Conservation (phyloP, 2,113 vertebrate species). For the Dromaius novaehollandiae region DNA sequence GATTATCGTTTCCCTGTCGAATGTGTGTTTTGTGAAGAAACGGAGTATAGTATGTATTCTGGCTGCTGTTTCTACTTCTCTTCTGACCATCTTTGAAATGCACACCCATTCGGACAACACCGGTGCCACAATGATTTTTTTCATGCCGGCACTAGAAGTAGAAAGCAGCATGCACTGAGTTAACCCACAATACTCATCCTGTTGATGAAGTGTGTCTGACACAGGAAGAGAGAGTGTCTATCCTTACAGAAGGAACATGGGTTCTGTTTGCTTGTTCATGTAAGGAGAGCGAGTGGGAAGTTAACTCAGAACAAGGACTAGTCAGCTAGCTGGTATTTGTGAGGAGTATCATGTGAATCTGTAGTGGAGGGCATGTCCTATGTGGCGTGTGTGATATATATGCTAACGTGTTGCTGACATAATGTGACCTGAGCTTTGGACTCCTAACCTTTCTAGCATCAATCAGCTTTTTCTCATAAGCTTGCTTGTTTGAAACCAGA, state of each 20-base stretch:
- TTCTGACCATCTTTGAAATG: neutral
- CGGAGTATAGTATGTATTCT: neutral
- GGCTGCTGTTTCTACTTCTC: neutral
- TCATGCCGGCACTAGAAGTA: neutral
- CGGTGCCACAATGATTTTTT: slow-evolving; percentile 39
- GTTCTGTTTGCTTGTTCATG: neutral
- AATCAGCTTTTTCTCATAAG: neutral
- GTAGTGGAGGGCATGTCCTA: neutral
- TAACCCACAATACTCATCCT: neutral
- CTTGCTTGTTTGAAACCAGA: neutral
- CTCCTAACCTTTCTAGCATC: neutral
- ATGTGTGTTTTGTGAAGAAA: slow-evolving; percentile 26
- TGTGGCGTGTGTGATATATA: neutral
- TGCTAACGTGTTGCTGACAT: neutral
- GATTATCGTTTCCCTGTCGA: slow-evolving; percentile 68
- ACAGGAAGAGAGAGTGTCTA: neutral
- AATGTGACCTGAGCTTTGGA: neutral
- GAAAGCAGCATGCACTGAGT: neutral
- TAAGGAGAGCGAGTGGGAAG: neutral
- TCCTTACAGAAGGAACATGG: neutral
- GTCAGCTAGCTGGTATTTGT: neutral
- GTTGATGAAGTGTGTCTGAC: neutral
- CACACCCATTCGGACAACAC: neutral
- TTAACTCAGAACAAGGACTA: neutral
- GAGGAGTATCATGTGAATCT: neutral